These are phyloP conservation scores for Hoplodrina ambigua DNA, from an alignment of 2,888 invertebrate genomes.

Conservation along the genomic window DNA sequence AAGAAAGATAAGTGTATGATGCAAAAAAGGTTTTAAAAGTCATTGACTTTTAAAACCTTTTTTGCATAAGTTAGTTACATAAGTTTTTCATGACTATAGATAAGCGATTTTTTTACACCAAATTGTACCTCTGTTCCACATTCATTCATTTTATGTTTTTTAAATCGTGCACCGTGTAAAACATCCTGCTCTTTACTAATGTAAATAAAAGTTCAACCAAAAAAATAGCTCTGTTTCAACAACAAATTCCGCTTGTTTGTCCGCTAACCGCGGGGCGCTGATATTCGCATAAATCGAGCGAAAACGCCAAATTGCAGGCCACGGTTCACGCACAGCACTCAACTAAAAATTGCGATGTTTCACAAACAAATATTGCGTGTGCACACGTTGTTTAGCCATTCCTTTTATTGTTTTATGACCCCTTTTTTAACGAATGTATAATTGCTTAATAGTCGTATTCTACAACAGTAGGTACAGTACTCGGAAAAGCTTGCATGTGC, in stretches of 20 bases:
- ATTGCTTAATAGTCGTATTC: conserved; percentile 69
- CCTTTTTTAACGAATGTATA: conserved; percentile 66
- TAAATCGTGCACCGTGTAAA: conserved; percentile 62
- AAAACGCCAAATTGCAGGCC: conserved; percentile 87
- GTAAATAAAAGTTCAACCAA: conserved; percentile 81
- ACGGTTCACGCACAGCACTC: conserved; percentile 84
- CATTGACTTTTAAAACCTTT: too few species aligned
- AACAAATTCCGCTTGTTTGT: conserved; percentile 87
- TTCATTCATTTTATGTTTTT: conserved; percentile 47
- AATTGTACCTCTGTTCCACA: conserved; percentile 16
- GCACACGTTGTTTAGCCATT: conserved; percentile 74
- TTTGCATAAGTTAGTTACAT: too few species aligned
- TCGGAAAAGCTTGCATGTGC: conserved; percentile 66
- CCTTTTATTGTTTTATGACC: conserved; percentile 77
- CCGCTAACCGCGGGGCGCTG: conserved; percentile 84
- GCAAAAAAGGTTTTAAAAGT: background rate
- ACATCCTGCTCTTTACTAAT: conserved; percentile 82
- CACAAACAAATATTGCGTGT: conserved; percentile 84
- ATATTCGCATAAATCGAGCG: conserved; percentile 88
- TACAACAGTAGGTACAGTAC: conserved; percentile 60
- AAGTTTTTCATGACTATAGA: conserved; percentile 4
- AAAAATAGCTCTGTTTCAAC: conserved; percentile 82
- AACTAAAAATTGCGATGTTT: conserved; percentile 86
- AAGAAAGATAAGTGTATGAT: background rate
- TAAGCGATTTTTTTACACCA: conserved; percentile 15